Conservation (phyloP, 1,140 invertebrate species). For the Homalodisca vitripennis region DNA sequence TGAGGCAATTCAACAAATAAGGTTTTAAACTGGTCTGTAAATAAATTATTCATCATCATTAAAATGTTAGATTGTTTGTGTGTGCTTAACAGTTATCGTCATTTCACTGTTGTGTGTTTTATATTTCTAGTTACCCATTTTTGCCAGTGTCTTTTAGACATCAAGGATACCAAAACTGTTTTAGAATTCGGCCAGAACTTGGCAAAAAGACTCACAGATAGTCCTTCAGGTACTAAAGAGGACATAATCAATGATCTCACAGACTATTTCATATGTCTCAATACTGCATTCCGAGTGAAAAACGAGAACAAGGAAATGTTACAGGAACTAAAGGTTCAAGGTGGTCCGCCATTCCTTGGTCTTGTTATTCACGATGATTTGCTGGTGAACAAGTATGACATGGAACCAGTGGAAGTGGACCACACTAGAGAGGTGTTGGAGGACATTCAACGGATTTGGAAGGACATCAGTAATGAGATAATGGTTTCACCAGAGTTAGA, state of each 20-base stretch:
- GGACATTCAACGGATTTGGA: not conserved
- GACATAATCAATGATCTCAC: constrained; percentile 19
- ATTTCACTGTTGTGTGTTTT: not conserved
- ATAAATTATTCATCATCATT: not conserved
- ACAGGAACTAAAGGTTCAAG: not conserved
- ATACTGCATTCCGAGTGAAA: not conserved
- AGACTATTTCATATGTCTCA: constrained; percentile 11
- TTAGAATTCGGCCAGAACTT: constrained; percentile 14
- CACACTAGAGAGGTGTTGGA: constrained; percentile 1
- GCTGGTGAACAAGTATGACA: not conserved
- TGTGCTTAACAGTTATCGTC: not conserved
- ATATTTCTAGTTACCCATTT: not conserved
- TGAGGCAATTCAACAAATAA: not conserved
- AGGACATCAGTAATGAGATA: not conserved
- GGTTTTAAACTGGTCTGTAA: not conserved
- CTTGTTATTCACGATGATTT: constrained; percentile 1
- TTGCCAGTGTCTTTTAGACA: not conserved
- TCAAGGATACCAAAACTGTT: not conserved
- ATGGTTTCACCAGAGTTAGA: too few species aligned
- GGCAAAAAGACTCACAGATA: not conserved
- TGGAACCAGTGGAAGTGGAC: constrained; percentile 5
- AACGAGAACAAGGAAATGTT: not conserved
- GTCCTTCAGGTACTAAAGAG: not conserved
- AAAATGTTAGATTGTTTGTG: not conserved
- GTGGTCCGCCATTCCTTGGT: not conserved